These are phyloP conservation scores for Microcaecilia unicolor DNA, from an alignment of 2,797 vertebrate genomes.

Conservation along the genomic window DNA sequence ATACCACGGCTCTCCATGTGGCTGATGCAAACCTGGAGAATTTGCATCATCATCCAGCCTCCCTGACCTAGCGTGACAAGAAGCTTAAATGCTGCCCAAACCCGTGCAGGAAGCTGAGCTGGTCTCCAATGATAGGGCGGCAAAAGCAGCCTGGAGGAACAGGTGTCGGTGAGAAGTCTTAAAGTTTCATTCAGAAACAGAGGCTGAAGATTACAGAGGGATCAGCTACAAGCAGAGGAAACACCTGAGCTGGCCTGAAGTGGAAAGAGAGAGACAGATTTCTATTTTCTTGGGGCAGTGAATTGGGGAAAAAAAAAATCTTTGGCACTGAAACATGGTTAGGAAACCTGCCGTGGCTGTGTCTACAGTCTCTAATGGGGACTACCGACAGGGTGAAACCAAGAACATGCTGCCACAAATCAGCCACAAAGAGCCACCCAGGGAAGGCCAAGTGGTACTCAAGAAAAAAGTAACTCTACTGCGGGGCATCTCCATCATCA, in stretches of 20 bases:
- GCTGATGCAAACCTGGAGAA: slow-evolving; percentile 75
- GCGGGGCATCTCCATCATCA: slow-evolving; percentile 84
- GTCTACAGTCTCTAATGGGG: slow-evolving; percentile 29
- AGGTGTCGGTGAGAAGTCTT: slow-evolving; percentile 43
- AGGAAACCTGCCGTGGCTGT: slow-evolving; percentile 47
- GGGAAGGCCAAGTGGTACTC: slow-evolving; percentile 60
- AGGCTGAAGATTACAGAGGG: neutral
- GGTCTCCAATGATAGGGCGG: slow-evolving; percentile 47
- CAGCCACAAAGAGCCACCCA: slow-evolving; percentile 13
- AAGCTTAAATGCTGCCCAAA: slow-evolving; percentile 53
- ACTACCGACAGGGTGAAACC: slow-evolving; percentile 28
- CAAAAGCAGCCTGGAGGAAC: slow-evolving; percentile 14
- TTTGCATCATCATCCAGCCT: slow-evolving; percentile 67
- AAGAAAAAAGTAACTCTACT: slow-evolving; percentile 88
- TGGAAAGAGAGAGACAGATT: slow-evolving; percentile 1
- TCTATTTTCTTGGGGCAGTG: too few relatives aligned
- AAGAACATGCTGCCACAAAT: slow-evolving; percentile 26
- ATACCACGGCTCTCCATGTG: slow-evolving; percentile 50
- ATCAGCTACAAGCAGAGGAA: neutral
- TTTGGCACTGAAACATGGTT: slow-evolving; percentile 53
- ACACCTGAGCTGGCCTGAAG: slow-evolving; percentile 9
- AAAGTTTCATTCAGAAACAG: neutral
- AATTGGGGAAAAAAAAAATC: neutral
- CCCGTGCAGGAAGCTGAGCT: slow-evolving; percentile 53
- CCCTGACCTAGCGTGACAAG: slow-evolving; percentile 60